Conservation (phyloP, 2,888 invertebrate genomes). For the Pterobdella sp. region DNA sequence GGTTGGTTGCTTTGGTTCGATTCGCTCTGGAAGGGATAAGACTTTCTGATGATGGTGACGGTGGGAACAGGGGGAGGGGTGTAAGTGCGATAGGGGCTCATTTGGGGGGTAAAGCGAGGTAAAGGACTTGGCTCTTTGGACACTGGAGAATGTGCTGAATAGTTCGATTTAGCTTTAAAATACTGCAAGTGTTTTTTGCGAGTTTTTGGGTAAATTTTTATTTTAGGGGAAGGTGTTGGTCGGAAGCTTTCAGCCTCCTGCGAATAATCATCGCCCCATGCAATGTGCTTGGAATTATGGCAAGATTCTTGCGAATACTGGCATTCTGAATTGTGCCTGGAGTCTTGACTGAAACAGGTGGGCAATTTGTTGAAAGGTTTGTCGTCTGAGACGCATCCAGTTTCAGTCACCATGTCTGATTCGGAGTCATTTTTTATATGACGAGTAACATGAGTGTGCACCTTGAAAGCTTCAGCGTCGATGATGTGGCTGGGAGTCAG, state of each 20-base stretch:
- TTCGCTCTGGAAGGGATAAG: constrained; percentile 6
- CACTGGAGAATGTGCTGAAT: background rate
- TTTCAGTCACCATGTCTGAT: background rate
- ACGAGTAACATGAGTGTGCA: background rate
- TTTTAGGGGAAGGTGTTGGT: background rate
- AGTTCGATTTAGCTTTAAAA: background rate
- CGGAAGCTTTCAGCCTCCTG: background rate
- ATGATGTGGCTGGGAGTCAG: background rate
- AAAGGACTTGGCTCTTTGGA: background rate
- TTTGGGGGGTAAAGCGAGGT: background rate
- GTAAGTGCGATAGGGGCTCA: background rate
- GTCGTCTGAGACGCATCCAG: background rate
- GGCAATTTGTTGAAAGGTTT: too few species aligned
- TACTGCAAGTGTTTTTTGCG: background rate
- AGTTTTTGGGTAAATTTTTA: background rate
- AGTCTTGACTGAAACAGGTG: background rate
- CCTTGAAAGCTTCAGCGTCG: background rate
- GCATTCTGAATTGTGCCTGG: background rate
- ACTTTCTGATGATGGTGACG: background rate
- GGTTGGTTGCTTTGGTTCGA: background rate
- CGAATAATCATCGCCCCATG: background rate
- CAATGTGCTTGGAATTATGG: background rate
- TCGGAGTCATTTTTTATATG: background rate
- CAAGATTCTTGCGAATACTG: background rate
- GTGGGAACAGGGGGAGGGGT: background rate